Base-by-base conservation (phyloP, 2,113 vertebrate genomes). In the Calyptommatus sinebrachiatus region DNA sequence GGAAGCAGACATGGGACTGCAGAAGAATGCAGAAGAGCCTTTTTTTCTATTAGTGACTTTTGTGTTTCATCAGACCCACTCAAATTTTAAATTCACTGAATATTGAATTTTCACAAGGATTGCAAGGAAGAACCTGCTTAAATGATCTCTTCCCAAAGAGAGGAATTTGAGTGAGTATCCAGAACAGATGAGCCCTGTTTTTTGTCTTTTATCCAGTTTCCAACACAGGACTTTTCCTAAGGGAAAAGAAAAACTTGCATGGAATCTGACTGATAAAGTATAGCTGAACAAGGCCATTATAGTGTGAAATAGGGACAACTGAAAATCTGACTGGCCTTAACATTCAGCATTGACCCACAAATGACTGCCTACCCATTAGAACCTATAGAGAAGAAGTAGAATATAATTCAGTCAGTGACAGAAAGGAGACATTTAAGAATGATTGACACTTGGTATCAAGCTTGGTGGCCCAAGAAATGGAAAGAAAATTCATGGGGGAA, bases 231-330 rank as follows among this genome's bases (percentile, higher is more conserved):
- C 35, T 41, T 5, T 41, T 73, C 83, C 67, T 90, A 85, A n/a
- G 41, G 2, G 71, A 90, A 84, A 29, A 45, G 2, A 0, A 83
- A 77, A 82, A 87, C 85, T 81, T 86, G 84, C 89, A 88, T 41
- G 35, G 5, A 41, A 41, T 41, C 35, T 41, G 35, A 41, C 35
- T 18, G 67, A 78, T 88, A 35, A 88, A 74, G 67, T 79, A 77
- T 57, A 75, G 79, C 83, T 83, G 77, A 83, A 71, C 84, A 87
- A 86, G 80, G 3, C 53, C 70, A 83, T 86, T 93, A 90, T 46
- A 73, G 81, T 62, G 81, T 85, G 85, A 68, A 88, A 88, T 71
- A 68, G 21, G 66, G 83, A 88, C 82, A 31, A 76, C 73, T 16
- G 26, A 82, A 69, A 83, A 90, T 85, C 88, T 78, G 69, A 16